Evolutionary conservation across 2,113 vertebrate species (phyloP).

Genomic region (Gnathonemus longibarbis): DNA sequence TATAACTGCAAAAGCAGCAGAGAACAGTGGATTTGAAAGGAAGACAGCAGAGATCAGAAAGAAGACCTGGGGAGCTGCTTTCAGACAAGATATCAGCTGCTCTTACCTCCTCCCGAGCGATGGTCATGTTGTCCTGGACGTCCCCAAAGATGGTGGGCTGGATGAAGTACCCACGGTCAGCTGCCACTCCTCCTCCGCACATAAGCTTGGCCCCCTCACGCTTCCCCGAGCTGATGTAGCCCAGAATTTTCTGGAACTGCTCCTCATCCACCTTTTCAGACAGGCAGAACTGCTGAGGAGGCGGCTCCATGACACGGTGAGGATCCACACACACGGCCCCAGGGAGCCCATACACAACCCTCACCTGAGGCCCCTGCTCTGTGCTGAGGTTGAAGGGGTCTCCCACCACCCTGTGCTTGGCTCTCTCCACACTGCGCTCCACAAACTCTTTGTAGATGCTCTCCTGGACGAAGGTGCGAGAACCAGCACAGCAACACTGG

Average conservation of each 20-base stretch:
- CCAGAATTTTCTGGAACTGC: conserved; percentile 89
- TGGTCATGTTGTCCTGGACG: conserved; percentile 87
- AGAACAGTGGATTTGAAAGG: not conserved
- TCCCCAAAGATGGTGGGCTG: conserved; percentile 91
- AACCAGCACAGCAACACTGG: conserved; percentile 91
- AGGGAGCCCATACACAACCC: not conserved
- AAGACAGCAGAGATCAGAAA: not conserved
- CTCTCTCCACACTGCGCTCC: conserved; percentile 76
- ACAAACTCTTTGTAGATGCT: conserved; percentile 83
- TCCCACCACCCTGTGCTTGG: conserved; percentile 79
- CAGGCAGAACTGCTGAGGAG: not conserved
- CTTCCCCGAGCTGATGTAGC: conserved; percentile 80
- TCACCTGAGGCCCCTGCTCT: conserved; percentile 92
- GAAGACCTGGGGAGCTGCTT: not conserved
- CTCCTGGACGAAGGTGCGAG: conserved; percentile 84
- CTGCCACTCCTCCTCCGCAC: conserved; percentile 78
- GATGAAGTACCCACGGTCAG: conserved; percentile 90
- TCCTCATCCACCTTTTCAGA: conserved; percentile 75
- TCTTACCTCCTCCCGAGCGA: conserved; percentile 86
- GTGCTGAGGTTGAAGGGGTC: conserved; percentile 85
- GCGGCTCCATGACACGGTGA: not conserved
- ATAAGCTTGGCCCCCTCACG: conserved; percentile 85
- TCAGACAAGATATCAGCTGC: not conserved
- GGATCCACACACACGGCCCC: not conserved
- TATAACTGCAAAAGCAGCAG: not conserved